Percentiles rank a stretch among this genome's conserved stretches.
Evolutionary conservation across 2,797 vertebrate species (phyloP).

Genomic region (Hippocampus kuda): DNA sequence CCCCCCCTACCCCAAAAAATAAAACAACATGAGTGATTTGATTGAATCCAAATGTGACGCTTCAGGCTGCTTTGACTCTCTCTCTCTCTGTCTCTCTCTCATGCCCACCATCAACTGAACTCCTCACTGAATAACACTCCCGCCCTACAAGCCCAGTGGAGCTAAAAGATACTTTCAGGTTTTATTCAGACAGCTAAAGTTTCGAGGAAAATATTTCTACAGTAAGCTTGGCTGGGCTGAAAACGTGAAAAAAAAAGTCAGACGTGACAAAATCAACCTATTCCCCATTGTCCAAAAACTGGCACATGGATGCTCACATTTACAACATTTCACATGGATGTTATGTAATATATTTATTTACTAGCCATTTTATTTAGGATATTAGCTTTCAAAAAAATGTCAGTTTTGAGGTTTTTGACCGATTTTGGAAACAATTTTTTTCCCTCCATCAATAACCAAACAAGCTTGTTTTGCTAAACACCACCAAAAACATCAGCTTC

Average conservation of each 20-base stretch:
- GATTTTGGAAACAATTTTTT: too few relatives aligned
- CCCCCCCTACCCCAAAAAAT: not conserved
- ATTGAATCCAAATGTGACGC: conserved; percentile 67
- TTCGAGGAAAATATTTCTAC: not conserved
- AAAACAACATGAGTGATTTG: conserved; percentile 56
- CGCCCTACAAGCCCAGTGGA: conserved; percentile 14
- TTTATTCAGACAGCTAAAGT: conserved; percentile 7
- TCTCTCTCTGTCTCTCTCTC: conserved; percentile 46
- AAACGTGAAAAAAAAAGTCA: not conserved
- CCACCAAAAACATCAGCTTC: too few relatives aligned
- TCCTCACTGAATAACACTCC: conserved; percentile 17
- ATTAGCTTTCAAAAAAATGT: too few relatives aligned
- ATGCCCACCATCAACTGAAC: conserved; percentile 32
- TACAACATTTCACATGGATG: too few relatives aligned
- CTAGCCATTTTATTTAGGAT: too few relatives aligned
- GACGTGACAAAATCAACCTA: not conserved
- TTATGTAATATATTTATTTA: too few relatives aligned
- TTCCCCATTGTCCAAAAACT: too few relatives aligned
- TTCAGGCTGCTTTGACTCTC: conserved; percentile 57
- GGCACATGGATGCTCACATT: too few relatives aligned
- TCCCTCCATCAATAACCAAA: too few relatives aligned
- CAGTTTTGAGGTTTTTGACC: too few relatives aligned
- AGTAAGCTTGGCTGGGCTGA: not conserved
- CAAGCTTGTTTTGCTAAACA: too few relatives aligned
- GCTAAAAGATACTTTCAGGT: conserved; percentile 1